phyloP scores from a whole-genome alignment of 2,113 vertebrate genomes.

The Erinaceus europaeus region DNA sequence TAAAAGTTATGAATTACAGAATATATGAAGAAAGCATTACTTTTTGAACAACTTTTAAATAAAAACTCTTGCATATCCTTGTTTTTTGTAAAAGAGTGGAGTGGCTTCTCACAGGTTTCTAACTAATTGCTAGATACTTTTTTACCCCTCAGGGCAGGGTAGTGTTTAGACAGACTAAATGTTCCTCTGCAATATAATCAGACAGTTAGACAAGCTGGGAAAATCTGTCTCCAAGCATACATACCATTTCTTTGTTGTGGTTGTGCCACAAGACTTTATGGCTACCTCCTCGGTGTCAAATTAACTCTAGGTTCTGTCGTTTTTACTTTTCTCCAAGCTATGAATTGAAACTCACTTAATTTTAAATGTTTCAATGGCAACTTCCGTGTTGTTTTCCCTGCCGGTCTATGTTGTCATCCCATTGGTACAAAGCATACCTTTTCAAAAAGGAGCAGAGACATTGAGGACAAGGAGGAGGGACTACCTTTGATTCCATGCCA shows the following conservation, averaged over 20 bases:
- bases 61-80: neutral
- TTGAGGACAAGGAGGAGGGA: neutral
- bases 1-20: neutral
- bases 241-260: slow-evolving; percentile 26
- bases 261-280: slow-evolving; percentile 2
- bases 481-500: neutral
- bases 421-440: neutral
- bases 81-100: slow-evolving; percentile 2
- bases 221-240: slow-evolving; percentile 43
- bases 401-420: neutral
- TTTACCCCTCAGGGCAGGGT: slow-evolving; percentile 45
- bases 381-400: neutral
- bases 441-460: neutral
- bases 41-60: slow-evolving; percentile 22
- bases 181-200: slow-evolving; percentile 40
- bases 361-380: neutral
- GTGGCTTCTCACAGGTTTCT: slow-evolving; percentile 15
- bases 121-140: slow-evolving; percentile 30
- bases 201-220: slow-evolving; percentile 18
- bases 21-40: neutral
- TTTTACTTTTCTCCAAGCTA: neutral
- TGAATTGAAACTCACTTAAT: neutral
- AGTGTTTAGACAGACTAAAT: slow-evolving; percentile 42
- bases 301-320: neutral
- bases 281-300: neutral